These are phyloP conservation scores for Popillia japonica DNA, from an alignment of 1,140 invertebrate species.

Conservation along the genomic window DNA sequence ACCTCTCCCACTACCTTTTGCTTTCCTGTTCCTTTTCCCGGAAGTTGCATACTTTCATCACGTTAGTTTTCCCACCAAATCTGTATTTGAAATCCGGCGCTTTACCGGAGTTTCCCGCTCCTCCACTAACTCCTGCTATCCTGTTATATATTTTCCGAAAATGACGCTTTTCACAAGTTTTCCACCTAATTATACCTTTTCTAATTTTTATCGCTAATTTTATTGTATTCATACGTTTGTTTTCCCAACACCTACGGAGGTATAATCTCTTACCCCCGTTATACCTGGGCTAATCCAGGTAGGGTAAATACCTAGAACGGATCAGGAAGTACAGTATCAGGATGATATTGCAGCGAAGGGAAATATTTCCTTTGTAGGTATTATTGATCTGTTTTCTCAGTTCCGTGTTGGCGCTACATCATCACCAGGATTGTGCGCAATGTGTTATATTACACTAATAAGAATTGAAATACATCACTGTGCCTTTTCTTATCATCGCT, in stretches of 20 bases:
- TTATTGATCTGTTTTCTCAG: conserved; percentile 38
- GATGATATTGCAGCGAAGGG: conserved; percentile 2
- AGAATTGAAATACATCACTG: background rate
- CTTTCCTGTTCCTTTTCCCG: conserved; percentile 11
- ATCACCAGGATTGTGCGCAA: conserved; percentile 22
- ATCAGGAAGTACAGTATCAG: conserved; percentile 42
- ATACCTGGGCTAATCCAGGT: background rate
- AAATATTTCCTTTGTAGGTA: conserved; percentile 3
- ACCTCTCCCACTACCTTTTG: background rate
- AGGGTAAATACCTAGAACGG: conserved; percentile 26
- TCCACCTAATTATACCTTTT: conserved; percentile 28
- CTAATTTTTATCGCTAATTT: conserved; percentile 28
- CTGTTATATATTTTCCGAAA: conserved; percentile 40
- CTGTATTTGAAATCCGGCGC: background rate
- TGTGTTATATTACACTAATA: background rate
- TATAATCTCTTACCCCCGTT: background rate
- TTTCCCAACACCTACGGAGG: background rate
- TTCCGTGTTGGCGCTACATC: background rate
- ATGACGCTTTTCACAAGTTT: conserved; percentile 38
- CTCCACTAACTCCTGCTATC: conserved; percentile 10
- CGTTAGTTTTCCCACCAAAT: conserved; percentile 2
- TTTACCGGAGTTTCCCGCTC: background rate
- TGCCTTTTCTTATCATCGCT: background rate
- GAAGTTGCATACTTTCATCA: background rate
- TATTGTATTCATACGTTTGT: background rate